These are phyloP conservation scores for Stenodema calcarata DNA, from an alignment of 2,888 invertebrate species.

Conservation along the genomic window DNA sequence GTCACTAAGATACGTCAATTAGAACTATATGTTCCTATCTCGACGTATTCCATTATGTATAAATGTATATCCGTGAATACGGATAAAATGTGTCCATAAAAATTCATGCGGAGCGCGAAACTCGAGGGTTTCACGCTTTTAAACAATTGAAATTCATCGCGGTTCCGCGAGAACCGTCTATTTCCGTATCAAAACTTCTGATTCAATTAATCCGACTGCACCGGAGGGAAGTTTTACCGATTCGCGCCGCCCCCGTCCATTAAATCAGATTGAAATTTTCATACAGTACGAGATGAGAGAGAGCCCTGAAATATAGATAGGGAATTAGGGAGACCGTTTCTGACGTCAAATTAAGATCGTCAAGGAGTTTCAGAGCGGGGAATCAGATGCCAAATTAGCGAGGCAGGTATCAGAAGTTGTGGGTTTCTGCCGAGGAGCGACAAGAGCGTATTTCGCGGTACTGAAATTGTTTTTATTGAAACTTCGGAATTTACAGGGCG, in stretches of 20 bases:
- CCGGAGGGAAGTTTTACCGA: background rate
- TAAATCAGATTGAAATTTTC: background rate
- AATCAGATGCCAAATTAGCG: background rate
- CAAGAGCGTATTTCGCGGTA: too few relatives aligned
- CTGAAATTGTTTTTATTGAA: too few relatives aligned
- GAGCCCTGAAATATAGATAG: background rate
- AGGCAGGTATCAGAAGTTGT: too few relatives aligned
- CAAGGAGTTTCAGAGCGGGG: background rate
- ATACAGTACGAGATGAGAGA: background rate
- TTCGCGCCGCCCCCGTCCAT: background rate
- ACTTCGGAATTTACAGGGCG: too few relatives aligned
- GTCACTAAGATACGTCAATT: conserved; percentile 10
- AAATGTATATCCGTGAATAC: background rate
- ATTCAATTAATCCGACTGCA: background rate
- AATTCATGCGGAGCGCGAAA: background rate
- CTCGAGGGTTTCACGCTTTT: background rate
- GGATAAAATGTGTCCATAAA: background rate
- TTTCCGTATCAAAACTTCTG: background rate
- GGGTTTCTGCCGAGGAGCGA: too few relatives aligned
- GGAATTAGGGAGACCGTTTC: background rate
- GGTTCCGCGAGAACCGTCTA: background rate
- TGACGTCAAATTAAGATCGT: background rate
- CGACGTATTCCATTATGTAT: background rate
- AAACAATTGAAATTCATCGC: background rate
- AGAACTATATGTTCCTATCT: background rate